Conservation (phyloP, 2,113 vertebrate genomes). For the Proterorhinus semilunaris region DNA sequence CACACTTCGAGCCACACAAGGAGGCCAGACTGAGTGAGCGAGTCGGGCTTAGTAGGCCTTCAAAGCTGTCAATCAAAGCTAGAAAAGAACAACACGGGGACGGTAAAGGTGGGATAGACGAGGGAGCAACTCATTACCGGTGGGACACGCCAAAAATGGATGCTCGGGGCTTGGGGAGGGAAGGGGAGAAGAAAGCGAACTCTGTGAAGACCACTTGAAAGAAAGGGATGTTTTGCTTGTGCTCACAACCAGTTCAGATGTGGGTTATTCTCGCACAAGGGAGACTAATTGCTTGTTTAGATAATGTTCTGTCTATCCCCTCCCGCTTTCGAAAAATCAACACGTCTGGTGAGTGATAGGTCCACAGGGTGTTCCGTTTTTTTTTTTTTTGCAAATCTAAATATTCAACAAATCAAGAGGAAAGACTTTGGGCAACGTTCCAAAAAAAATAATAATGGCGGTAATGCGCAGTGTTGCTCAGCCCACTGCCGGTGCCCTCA, state of each 20-base stretch:
- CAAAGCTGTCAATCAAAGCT: conserved; percentile 56
- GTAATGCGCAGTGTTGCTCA: conserved; percentile 42
- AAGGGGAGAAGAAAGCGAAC: conserved; percentile 25
- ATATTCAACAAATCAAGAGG: conserved; percentile 64
- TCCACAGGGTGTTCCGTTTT: conserved; percentile 7
- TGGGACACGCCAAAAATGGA: conserved; percentile 34
- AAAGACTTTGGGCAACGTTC: conserved; percentile 58
- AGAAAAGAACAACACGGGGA: conserved; percentile 31
- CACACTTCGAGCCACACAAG: conserved; percentile 9
- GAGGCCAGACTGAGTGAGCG: conserved; percentile 10
- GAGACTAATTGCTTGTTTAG: conserved; percentile 72
- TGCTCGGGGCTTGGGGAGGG: conserved; percentile 18
- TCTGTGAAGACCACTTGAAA: conserved; percentile 56
- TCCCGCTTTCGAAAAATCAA: conserved; percentile 54
- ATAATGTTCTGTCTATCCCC: conserved; percentile 55
- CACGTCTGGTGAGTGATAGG: conserved; percentile 56
- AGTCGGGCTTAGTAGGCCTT: conserved; percentile 31
- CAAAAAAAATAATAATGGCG: conserved; percentile 32
- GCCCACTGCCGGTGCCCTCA: conserved; percentile 32
- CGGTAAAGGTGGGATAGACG: conserved; percentile 34
- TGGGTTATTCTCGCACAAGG: conserved; percentile 62
- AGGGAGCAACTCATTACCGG: conserved; percentile 33
- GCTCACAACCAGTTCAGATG: conserved; percentile 55
- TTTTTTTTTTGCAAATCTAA: conserved; percentile 51
- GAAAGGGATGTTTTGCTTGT: conserved; percentile 57